phyloP scores from a whole-genome alignment of 1,140 invertebrate species.

The Oryzaephilus surinamensis region DNA sequence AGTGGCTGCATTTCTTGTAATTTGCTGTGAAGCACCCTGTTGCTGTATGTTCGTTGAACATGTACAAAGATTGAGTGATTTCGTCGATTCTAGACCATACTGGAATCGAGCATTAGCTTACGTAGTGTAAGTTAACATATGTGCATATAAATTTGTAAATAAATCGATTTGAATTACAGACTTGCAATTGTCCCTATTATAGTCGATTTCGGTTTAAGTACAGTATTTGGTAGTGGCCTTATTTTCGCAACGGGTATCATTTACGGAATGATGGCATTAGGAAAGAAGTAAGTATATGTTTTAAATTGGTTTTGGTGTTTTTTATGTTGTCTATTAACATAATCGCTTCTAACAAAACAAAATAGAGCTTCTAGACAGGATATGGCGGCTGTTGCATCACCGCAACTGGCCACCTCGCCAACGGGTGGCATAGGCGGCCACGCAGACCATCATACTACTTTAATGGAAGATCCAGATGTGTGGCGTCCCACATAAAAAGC shows the following conservation, averaged over 20 bases:
- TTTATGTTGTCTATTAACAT: slow-evolving; percentile 6
- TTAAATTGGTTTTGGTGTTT: slow-evolving; percentile 7
- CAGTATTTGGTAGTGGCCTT: slow-evolving; percentile 75
- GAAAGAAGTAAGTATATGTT: slow-evolving; percentile 74
- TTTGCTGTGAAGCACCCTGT: slow-evolving; percentile 85
- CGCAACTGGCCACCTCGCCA: slow-evolving; percentile 48
- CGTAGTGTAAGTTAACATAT: slow-evolving; percentile 56
- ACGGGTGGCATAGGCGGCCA: slow-evolving; percentile 44
- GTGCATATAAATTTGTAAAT: slow-evolving; percentile 13
- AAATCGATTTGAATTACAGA: slow-evolving; percentile 43
- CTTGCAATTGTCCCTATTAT: slow-evolving; percentile 66
- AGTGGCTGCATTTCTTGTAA: slow-evolving; percentile 73
- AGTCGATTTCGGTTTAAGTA: slow-evolving; percentile 62
- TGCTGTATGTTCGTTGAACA: slow-evolving; percentile 92
- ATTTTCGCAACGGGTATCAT: slow-evolving; percentile 81
- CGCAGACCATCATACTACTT: slow-evolving; percentile 60
- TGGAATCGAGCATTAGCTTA: slow-evolving; percentile 87
- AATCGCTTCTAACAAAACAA: slow-evolving; percentile 4
- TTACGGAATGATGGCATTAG: slow-evolving; percentile 89
- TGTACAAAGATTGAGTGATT: slow-evolving; percentile 71
- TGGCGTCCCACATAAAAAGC: slow-evolving; percentile 74
- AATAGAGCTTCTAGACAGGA: slow-evolving; percentile 69
- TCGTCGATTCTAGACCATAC: slow-evolving; percentile 71
- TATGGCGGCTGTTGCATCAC: slow-evolving; percentile 67
- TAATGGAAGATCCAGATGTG: slow-evolving; percentile 81